These are phyloP conservation scores for Pelobates cultripes DNA, from an alignment of 2,797 vertebrate genomes.

Conservation along the genomic window DNA sequence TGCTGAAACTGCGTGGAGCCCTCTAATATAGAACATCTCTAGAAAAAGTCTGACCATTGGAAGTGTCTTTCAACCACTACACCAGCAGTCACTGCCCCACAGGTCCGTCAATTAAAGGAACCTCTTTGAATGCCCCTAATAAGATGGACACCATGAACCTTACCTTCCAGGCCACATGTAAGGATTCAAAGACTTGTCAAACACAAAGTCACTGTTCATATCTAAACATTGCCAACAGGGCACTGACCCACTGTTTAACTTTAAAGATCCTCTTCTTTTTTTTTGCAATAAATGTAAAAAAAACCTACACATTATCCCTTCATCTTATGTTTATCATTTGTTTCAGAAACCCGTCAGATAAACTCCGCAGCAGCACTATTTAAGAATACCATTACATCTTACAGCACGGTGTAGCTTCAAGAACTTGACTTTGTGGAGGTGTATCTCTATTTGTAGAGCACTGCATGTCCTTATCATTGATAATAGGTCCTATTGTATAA, in stretches of 20 bases:
- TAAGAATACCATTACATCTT: slow-evolving; percentile 48
- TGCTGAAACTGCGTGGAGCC: slow-evolving; percentile 3
- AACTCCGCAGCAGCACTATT: slow-evolving; percentile 28
- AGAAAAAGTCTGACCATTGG: slow-evolving; percentile 25
- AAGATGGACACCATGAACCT: slow-evolving; percentile 37
- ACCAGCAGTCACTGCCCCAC: slow-evolving; percentile 25
- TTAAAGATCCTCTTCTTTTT: slow-evolving; percentile 26
- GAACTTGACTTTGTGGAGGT: slow-evolving; percentile 38
- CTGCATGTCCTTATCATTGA: slow-evolving; percentile 44
- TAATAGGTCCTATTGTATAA: slow-evolving; percentile 46
- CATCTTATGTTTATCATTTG: slow-evolving; percentile 39
- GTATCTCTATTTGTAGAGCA: slow-evolving; percentile 38
- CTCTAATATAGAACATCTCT: slow-evolving; percentile 18
- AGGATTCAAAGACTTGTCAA: slow-evolving; percentile 35
- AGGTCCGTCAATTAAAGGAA: slow-evolving; percentile 47
- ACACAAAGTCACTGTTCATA: slow-evolving; percentile 44
- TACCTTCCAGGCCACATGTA: slow-evolving; percentile 20
- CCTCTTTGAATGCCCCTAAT: slow-evolving; percentile 46
- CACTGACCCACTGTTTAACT: slow-evolving; percentile 54
- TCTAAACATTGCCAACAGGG: slow-evolving; percentile 44
- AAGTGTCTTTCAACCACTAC: slow-evolving; percentile 21
- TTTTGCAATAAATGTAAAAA: slow-evolving; percentile 21
- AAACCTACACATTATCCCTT: slow-evolving; percentile 42
- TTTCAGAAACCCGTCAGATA: slow-evolving; percentile 38
- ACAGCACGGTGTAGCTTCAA: slow-evolving; percentile 40